Conservation (phyloP, 30 jellyfish, hydroid and myxozoan species). For the Chrysaora quinquecirrha region DNA sequence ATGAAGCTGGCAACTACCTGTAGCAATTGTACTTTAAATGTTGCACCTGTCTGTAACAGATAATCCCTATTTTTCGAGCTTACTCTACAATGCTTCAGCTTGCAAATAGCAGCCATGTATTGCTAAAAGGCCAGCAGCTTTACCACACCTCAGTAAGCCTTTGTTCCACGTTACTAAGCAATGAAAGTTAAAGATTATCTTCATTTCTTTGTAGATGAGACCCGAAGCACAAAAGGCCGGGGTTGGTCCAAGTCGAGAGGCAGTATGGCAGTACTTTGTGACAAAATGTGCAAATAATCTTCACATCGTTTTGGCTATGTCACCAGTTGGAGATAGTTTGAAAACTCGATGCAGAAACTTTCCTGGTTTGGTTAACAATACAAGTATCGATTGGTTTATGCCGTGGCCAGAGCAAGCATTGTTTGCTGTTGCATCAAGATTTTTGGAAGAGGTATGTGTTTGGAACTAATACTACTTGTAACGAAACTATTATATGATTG, state of each 20-base stretch:
- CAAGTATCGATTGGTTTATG: conserved; percentile 99
- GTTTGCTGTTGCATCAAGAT: conserved; percentile 93
- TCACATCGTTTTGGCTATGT: conserved; percentile 96
- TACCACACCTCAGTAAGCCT: no score
- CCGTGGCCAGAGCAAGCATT: conserved; percentile 98
- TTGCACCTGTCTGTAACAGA: no score
- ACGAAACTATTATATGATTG: no score
- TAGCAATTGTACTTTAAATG: no score
- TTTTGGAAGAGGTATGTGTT: conserved; percentile 78
- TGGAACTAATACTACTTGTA: background rate
- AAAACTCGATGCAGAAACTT: conserved; percentile 95
- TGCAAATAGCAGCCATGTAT: no score
- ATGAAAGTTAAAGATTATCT: no score
- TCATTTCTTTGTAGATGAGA: conserved; percentile 66
- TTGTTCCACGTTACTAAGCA: no score
- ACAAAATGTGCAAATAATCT: conserved; percentile 88
- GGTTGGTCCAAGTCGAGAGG: conserved; percentile 87
- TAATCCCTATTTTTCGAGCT: no score
- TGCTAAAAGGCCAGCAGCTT: no score
- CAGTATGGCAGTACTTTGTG: conserved; percentile 95
- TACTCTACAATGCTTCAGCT: no score
- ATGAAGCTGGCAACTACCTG: no score
- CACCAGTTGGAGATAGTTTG: conserved; percentile 97
- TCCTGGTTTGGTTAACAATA: conserved; percentile 98
- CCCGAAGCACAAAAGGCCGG: conserved; percentile 97